Conservation (phyloP, 2,113 vertebrate species). For the Chrysemys picta region DNA sequence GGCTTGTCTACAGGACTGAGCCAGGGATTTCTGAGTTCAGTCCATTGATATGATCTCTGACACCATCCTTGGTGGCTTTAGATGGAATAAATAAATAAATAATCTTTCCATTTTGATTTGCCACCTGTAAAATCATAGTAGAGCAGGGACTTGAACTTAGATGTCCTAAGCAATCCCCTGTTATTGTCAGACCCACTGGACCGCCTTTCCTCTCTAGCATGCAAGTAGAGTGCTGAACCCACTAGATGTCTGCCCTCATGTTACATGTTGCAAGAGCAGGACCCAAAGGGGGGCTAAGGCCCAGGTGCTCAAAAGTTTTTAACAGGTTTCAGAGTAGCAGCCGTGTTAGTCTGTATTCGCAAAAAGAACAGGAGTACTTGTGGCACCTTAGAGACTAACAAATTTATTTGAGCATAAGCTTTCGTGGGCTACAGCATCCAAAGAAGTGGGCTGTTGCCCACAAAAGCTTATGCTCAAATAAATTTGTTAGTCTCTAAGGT, state of each 20-base stretch:
- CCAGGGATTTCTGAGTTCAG: background rate
- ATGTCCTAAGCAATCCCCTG: background rate
- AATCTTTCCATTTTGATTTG: conserved; percentile 57
- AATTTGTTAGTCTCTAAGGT: too few relatives aligned
- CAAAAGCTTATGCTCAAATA: too few relatives aligned
- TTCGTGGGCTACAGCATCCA: too few relatives aligned
- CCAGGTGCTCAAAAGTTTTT: too few relatives aligned
- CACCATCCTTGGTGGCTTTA: conserved; percentile 21
- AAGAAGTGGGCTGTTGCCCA: too few relatives aligned
- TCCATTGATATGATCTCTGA: background rate
- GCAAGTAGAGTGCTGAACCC: too few relatives aligned
- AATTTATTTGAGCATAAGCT: too few relatives aligned
- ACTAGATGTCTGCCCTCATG: background rate
- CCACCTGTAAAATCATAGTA: conserved; percentile 16
- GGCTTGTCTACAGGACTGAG: background rate
- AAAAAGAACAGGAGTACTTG: too few relatives aligned
- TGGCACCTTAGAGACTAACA: too few relatives aligned
- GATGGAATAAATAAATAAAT: background rate
- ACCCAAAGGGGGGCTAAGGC: background rate
- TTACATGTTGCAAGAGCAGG: background rate
- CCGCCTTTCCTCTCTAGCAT: background rate
- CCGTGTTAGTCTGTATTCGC: too few relatives aligned
- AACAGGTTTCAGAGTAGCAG: too few relatives aligned
- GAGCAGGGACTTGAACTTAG: background rate
- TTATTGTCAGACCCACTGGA: background rate